Evolutionary conservation across 2,888 invertebrate genomes (phyloP).

Genomic region (Hyles lineata): DNA sequence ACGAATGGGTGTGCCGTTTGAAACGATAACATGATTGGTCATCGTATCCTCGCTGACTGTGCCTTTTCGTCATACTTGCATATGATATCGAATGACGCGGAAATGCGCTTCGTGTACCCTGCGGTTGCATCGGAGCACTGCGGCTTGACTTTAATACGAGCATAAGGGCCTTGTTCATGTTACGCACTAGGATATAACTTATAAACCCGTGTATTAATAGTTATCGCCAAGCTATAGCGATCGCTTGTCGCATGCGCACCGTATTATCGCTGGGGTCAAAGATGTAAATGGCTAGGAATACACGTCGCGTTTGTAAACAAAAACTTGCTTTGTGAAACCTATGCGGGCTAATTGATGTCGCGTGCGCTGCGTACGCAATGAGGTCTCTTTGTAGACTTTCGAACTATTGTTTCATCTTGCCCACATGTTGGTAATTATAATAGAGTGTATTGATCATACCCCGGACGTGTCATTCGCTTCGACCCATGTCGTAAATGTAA

Average conservation of each 20-base stretch:
- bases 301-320: slow-evolving; percentile 56
- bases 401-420: slow-evolving; percentile 41
- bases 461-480: slow-evolving; percentile 24
- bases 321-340: slow-evolving; percentile 60
- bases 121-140: slow-evolving; percentile 53
- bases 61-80: slow-evolving; percentile 30
- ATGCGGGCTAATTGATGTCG: slow-evolving; percentile 69
- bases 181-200: slow-evolving; percentile 37
- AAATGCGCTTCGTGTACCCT: slow-evolving; percentile 57
- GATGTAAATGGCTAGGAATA: slow-evolving; percentile 42
- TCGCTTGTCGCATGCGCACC: neutral
- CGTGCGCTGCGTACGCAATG: slow-evolving; percentile 60
- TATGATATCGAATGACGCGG: slow-evolving; percentile 52
- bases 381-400: slow-evolving; percentile 54
- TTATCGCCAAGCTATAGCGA: neutral
- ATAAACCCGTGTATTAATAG: slow-evolving; percentile 5
- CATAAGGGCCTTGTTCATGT: slow-evolving; percentile 38
- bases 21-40: slow-evolving; percentile 48
- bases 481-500: neutral
- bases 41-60: slow-evolving; percentile 51
- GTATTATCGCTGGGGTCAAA: slow-evolving; percentile 51
- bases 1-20: slow-evolving; percentile 39
- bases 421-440: slow-evolving; percentile 21
- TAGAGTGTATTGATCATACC: slow-evolving; percentile 35
- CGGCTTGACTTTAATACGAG: slow-evolving; percentile 48